Conservation (phyloP, 2,888 invertebrate species). For the Hofmannophila pseudospretella region DNA sequence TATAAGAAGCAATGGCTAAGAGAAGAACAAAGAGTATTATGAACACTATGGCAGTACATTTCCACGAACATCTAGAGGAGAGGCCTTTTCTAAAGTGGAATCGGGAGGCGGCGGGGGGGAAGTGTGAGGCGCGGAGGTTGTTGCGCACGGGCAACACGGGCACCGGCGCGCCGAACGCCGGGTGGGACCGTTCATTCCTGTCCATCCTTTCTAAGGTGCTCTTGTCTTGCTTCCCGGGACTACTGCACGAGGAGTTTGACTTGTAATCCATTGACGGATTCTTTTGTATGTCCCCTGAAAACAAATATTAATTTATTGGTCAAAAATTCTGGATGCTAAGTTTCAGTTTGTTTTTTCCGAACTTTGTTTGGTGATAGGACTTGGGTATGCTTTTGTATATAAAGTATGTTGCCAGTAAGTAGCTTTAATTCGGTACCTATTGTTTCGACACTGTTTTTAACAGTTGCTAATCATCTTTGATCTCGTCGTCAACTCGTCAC, state of each 20-base stretch:
- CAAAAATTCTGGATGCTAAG: background rate
- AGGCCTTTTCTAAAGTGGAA: constrained; percentile 93
- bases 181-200: constrained; percentile 80
- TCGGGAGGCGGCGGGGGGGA: constrained; percentile 83
- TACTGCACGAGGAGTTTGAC: constrained; percentile 91
- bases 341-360: too few species aligned
- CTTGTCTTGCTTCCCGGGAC: constrained; percentile 82
- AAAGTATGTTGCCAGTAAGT: too few species aligned
- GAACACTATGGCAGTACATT: constrained; percentile 92
- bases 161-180: constrained; percentile 81
- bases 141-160: constrained; percentile 87
- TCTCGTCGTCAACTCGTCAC: too few species aligned
- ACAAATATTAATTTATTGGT: constrained; percentile 6
- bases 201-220: constrained; percentile 73
- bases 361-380: too few species aligned
- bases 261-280: constrained; percentile 93
- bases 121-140: constrained; percentile 84
- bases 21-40: constrained; percentile 90
- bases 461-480: too few species aligned
- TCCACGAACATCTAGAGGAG: constrained; percentile 93
- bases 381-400: too few species aligned
- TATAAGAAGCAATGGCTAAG: constrained; percentile 89
- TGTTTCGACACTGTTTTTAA: too few species aligned
- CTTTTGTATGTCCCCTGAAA: constrained; percentile 90
- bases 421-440: too few species aligned